Evolutionary conservation across 2,888 invertebrate genomes (phyloP).

Genomic region (Nemotelus pantherinus): DNA sequence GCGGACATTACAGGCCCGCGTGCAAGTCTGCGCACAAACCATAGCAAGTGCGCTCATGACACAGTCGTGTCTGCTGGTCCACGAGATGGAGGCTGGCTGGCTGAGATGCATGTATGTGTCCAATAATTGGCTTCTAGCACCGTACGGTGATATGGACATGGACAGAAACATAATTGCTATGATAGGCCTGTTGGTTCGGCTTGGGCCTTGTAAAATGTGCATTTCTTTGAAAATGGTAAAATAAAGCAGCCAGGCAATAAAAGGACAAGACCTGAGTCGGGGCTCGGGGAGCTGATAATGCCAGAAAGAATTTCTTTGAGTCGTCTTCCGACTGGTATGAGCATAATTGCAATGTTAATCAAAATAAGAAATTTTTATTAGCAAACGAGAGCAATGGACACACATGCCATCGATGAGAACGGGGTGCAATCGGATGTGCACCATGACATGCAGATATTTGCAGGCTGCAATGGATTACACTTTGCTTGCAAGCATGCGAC

Average conservation of each 20-base stretch:
- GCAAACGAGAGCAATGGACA: constrained; percentile 31
- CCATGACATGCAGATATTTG: not conserved
- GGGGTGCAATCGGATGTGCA: not conserved
- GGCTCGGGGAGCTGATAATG: not conserved
- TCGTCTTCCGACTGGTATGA: constrained; percentile 44
- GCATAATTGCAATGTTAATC: constrained; percentile 47
- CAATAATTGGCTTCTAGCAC: constrained; percentile 36
- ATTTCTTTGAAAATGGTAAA: constrained; percentile 8
- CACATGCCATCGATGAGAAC: constrained; percentile 8
- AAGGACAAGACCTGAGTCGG: not conserved
- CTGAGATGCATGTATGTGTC: constrained; percentile 10
- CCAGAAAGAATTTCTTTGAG: constrained; percentile 44
- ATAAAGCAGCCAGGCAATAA: constrained; percentile 1
- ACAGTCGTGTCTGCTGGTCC: too few relatives aligned
- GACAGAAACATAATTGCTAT: constrained; percentile 34
- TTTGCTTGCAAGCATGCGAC: not conserved
- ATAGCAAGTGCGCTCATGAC: too few relatives aligned
- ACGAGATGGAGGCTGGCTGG: not conserved
- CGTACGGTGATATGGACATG: constrained; percentile 29
- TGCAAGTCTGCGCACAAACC: not conserved
- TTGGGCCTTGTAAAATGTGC: not conserved
- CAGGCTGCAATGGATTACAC: not conserved
- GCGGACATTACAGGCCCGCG: constrained; percentile 20
- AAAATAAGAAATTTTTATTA: constrained; percentile 44
- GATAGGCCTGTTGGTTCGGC: constrained; percentile 23